Conservation (phyloP, 2,888 invertebrate species). For the Acrobasis suavella region DNA sequence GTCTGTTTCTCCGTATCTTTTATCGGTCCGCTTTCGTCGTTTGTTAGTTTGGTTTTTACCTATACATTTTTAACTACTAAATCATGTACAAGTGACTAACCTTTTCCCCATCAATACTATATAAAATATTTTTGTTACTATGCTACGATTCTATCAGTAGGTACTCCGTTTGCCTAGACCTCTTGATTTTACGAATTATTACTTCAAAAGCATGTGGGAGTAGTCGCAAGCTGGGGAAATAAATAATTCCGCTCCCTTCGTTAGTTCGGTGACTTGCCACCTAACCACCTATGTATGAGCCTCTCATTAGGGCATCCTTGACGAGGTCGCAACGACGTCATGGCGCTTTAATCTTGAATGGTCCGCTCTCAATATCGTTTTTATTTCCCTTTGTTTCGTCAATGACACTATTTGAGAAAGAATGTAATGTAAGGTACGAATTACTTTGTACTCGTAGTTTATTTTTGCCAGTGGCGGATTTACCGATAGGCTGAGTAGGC, state of each 20-base stretch:
- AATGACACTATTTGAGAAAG: neutral
- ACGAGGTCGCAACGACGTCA: constrained; percentile 15
- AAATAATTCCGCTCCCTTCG: constrained; percentile 39
- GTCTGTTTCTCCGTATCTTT: too few species aligned
- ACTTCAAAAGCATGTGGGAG: neutral
- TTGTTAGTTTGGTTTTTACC: too few species aligned
- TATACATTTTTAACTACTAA: too few species aligned
- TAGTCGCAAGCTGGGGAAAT: constrained; percentile 22
- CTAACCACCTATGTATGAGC: constrained; percentile 24
- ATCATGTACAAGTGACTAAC: neutral
- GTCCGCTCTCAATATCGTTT: constrained; percentile 5
- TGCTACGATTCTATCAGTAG: neutral
- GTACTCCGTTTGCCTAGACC: neutral
- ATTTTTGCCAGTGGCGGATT: too few species aligned
- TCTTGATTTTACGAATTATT: neutral
- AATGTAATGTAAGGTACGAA: neutral
- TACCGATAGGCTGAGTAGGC: too few species aligned
- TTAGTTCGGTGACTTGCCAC: constrained; percentile 35
- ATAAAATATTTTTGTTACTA: neutral
- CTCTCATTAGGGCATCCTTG: constrained; percentile 36
- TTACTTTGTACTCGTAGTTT: neutral
- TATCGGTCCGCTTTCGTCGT: too few species aligned
- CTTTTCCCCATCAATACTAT: neutral
- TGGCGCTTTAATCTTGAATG: constrained; percentile 18
- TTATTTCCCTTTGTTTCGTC: constrained; percentile 8